Conservation (phyloP, 2,113 vertebrate genomes). For the Phyllostomus hastatus region DNA sequence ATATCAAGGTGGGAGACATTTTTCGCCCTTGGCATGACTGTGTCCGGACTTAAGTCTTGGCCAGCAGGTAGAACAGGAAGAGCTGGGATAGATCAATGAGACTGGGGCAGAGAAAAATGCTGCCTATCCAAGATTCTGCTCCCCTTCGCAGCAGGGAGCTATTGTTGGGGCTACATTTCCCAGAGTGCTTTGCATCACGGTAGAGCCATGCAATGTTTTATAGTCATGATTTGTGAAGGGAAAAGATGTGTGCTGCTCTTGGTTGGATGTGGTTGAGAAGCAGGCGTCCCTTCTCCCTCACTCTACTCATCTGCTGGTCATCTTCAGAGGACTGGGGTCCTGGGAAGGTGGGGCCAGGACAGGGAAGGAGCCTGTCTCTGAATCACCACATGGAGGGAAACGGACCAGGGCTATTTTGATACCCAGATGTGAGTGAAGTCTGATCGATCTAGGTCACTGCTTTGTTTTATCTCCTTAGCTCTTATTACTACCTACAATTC, state of each 20-base stretch:
- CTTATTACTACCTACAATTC: neutral
- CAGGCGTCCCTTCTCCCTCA: neutral
- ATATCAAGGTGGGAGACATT: neutral
- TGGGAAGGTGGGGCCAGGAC: neutral
- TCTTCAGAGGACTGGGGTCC: neutral
- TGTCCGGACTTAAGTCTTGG: neutral
- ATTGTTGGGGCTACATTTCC: neutral
- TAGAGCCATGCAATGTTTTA: neutral
- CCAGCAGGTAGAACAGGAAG: neutral
- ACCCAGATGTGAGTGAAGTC: constrained; percentile 6
- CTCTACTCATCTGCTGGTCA: neutral
- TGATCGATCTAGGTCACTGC: neutral
- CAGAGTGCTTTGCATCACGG: neutral
- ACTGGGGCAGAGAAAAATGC: neutral
- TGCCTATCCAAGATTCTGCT: neutral
- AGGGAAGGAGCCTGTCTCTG: neutral
- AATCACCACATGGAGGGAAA: neutral
- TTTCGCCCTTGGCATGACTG: neutral
- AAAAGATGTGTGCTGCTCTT: neutral
- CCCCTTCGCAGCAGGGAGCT: neutral
- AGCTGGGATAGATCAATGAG: neutral
- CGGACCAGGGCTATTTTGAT: neutral
- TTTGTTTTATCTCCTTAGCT: neutral
- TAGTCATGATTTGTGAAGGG: neutral
- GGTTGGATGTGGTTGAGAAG: neutral